Evolutionary conservation across 2,113 vertebrate species (phyloP), one percentile per base, ranked within the genome.

Genomic region (Zingel zingel): DNA sequence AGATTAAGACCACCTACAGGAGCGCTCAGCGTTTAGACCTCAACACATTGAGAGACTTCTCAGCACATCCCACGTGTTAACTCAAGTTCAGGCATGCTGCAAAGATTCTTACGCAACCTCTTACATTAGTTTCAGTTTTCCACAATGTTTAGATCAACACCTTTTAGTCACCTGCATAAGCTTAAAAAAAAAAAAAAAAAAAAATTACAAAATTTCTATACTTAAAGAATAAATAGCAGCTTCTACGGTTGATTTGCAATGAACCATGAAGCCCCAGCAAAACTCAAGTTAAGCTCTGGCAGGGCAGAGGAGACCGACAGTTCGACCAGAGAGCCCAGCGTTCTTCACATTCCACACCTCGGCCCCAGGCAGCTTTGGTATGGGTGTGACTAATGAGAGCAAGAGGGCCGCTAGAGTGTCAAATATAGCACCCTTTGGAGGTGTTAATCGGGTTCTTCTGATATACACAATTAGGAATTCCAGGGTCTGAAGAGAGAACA

Each of bases 261-360:
- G 14, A 74, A 70, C 53, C 54, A 45, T 6, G 7, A 51, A 21
- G 10, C 16, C 53, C 21, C 18, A 21, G 54, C 8, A 33, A 59
- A 50, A 77, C 56, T 57, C 30, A 0, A 18, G 25, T 13, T 27
- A 56, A 70, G 61, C 50, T 53, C 16, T 62, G 14, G 53, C 61
- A 43, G 23, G 68, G 54, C 66, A 82, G 77, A 79, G 62, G 67
- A 87, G 58, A 21, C 61, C 1, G 7, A 84, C 72, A 71, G 77
- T 81, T 62, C 0, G 16, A 71, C 74, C 77, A 58, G 19, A 67
- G 57, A 77, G 72, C 66, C 43, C 69, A 62, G 6, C 83, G 72
- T 91, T 88, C 82, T 56, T 86, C 25, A 74, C 86, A 90, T 93
- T 91, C 89, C 90, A 80, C 88, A 89, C 82, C 79, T 82, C 33